These are phyloP conservation scores for Hyppa rectilinea DNA, from an alignment of 2,888 invertebrate species.

Conservation along the genomic window DNA sequence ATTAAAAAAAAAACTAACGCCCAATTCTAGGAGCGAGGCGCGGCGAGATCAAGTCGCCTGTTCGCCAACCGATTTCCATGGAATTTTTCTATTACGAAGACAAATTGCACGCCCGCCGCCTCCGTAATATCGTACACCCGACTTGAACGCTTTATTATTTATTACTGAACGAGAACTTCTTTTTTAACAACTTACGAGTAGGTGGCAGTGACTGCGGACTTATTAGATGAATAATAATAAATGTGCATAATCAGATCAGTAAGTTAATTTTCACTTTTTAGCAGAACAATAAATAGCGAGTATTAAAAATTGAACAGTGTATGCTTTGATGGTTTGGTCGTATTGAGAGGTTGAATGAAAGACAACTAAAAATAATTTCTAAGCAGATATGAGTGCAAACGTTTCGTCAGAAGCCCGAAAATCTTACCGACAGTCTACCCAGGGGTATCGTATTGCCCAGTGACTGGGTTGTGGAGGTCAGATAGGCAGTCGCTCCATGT, in stretches of 20 bases:
- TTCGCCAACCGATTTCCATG: conserved; percentile 82
- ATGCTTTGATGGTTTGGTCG: too few species aligned
- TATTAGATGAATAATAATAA: too few species aligned
- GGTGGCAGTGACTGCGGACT: too few species aligned
- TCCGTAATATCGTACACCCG: conserved; percentile 71
- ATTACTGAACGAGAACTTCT: conserved; percentile 67
- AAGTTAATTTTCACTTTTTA: background rate
- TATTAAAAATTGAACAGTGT: background rate
- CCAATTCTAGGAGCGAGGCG: conserved; percentile 40
- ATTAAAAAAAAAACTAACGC: conserved; percentile 20
- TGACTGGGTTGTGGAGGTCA: too few species aligned
- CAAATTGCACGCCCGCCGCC: conserved; percentile 85
- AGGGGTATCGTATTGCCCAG: too few species aligned
- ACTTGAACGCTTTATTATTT: conserved; percentile 79
- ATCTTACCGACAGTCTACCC: too few species aligned
- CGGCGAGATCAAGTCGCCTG: conserved; percentile 57
- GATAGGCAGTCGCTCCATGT: too few species aligned
- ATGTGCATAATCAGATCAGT: background rate
- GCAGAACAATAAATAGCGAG: background rate
- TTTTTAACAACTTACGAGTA: background rate
- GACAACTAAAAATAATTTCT: too few species aligned
- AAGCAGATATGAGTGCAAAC: too few species aligned
- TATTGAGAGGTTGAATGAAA: too few species aligned
- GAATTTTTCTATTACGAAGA: conserved; percentile 89
- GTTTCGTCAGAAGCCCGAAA: too few species aligned